Evolutionary conservation across 2,888 invertebrate genomes (phyloP), one percentile per base, ranked within the genome.

Genomic region (Drosophila paracracens): DNA sequence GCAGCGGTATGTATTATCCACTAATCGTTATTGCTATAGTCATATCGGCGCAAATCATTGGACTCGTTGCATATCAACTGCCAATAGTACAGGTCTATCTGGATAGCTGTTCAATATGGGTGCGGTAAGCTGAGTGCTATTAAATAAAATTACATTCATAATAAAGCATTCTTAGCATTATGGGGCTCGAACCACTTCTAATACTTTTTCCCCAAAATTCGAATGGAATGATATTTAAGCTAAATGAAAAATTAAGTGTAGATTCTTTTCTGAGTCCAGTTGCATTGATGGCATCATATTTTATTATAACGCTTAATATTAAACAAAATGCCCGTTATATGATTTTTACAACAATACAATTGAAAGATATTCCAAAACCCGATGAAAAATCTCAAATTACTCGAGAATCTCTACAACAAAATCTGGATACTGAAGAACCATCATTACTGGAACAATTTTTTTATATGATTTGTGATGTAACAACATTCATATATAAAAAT

Each of bases 221-320:
- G 1, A 52, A 57, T 29, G 71, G 95, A 68, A 93, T 95, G 54
- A 94, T 95, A 70, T 95, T 96, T 88, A 31, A 65, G 2, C 16
- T 62, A 0, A 91, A 92, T 63, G 94, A 95, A 33, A 91, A 94
- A 58, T 93, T 94, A 62, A 95, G 95, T 89, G 96, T 97, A 96
- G 96, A 96, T 52, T 95, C 96, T 18, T 96, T 96, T 91, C 95
- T 96, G 54, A 97, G 97, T 93, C 97, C 98, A 0, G 93, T 97
- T 60, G 95, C 96, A 65, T 94, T 98, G 67, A 95, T 97, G 61
- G 93, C 95, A 89, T 95, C 98, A 2, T 98, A 97, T 93, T 97
- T 96, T 74, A 95, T 95, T 83, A 95, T 96, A 58, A 95, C 96
- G 95, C 96, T 97, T 94, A 94, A 95, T 77, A 54, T 87, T 4